Evolutionary conservation across 2,113 vertebrate genomes (phyloP).

Genomic region (Phoenicopterus ruber): DNA sequence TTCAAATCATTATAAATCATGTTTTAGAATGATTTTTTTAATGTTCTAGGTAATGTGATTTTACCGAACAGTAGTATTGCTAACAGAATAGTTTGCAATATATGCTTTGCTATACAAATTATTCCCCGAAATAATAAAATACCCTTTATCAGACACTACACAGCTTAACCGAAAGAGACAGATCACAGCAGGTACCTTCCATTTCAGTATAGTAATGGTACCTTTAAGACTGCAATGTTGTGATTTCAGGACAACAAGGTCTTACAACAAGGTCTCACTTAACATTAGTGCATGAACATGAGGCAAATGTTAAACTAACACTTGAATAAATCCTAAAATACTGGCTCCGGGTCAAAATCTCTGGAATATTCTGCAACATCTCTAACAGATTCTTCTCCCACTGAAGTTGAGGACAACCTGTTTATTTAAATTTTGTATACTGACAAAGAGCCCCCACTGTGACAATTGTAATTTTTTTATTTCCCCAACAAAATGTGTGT

Average conservation of each 20-base stretch:
- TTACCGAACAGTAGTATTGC: not conserved
- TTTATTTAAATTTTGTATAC: not conserved
- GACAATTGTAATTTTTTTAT: not conserved
- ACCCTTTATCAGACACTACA: not conserved
- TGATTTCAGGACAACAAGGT: not conserved
- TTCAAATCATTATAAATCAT: conserved; percentile 36
- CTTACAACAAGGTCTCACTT: not conserved
- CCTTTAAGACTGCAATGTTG: not conserved
- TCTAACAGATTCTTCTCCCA: not conserved
- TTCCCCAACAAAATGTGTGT: not conserved
- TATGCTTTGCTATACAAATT: conserved; percentile 6
- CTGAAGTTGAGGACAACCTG: not conserved
- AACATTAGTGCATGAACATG: not conserved
- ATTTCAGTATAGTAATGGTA: not conserved
- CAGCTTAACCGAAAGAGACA: not conserved
- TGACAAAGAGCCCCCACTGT: not conserved
- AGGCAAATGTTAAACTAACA: not conserved
- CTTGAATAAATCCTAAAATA: not conserved
- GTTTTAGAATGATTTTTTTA: conserved; percentile 38
- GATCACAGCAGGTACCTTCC: not conserved
- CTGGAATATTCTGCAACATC: not conserved
- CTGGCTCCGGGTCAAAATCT: not conserved
- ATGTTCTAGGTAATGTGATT: conserved; percentile 41
- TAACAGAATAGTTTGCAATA: not conserved
- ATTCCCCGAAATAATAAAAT: conserved; percentile 5